Base-by-base conservation (phyloP, 2,888 invertebrate genomes). In the Scaeva pyrastri region DNA sequence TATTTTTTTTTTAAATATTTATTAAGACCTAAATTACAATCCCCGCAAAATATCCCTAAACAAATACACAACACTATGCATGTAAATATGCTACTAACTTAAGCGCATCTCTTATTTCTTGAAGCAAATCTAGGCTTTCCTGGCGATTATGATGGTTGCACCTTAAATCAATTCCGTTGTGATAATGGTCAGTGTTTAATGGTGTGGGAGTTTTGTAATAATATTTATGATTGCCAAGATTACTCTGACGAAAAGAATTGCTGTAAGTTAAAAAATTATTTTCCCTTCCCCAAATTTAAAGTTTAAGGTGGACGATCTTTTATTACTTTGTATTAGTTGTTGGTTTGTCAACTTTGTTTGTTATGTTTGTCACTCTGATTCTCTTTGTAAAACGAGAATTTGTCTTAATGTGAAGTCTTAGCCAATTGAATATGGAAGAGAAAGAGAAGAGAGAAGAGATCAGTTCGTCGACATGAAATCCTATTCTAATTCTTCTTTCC, bases 221-320 rank as follows among this genome's bases (percentile, higher is more conserved):
- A 94, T 68, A 93, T 92, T 78, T 93, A 94, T 89, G 96, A 96
- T 93, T 96, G 96, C 91, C 92, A 93, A 89, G 96, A 97, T 93
- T 94, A 94, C 91, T 95, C 96, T 48, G 97, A 97, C 91, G 97
- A 97, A 93, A 94, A 94, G 89, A 94, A 95, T 91, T 97, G 96
- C 94, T 95, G 96, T 96, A 95, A 95, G 52, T 50, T 50, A 11
- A 48, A 21, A 21, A 19, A 11, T 4, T 19, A 2, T 48, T 10
- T 19, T 50, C 12, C 10, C 31, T 70, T 70, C 70, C 26, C 60
- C 78, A 43, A 41, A 21, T 60, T 36, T 60, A 26, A n/a, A n/a
- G n/a, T n/a, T n/a, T n/a, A n/a, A n/a, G 43, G 55, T 48, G 39
- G 64, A 41, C 68, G 31, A 66, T 73, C 11, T 14, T 45, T 48